Conservation (phyloP, 30 jellyfish, hydroid and myxozoan genomes). For the Hydractinia echinata region DNA sequence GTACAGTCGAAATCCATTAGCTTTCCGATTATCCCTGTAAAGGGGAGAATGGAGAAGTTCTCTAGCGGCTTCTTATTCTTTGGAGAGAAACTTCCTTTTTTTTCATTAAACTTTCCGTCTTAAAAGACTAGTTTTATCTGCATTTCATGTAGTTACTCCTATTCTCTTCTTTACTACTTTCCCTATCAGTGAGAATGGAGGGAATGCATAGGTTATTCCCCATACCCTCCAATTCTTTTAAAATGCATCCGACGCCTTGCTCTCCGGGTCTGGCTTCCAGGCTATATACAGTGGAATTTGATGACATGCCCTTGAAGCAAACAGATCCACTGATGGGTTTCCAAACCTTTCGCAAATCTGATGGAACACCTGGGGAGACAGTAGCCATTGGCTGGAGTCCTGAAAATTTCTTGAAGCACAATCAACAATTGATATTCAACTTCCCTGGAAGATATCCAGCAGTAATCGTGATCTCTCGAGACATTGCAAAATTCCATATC, state of each 20-base stretch:
- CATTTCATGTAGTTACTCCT: too few species aligned
- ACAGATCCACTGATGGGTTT: slow-evolving; percentile 27
- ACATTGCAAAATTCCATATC: slow-evolving; percentile 5
- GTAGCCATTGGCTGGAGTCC: slow-evolving; percentile 38
- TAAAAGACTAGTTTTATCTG: too few species aligned
- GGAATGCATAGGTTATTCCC: slow-evolving; percentile 46
- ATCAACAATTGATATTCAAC: slow-evolving; percentile 26
- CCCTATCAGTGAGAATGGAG: slow-evolving; percentile 37
- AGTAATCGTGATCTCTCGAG: not conserved
- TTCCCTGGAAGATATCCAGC: slow-evolving; percentile 14
- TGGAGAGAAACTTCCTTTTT: too few species aligned
- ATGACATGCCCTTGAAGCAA: slow-evolving; percentile 39
- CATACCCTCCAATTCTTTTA: slow-evolving; percentile 18
- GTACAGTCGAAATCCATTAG: too few species aligned
- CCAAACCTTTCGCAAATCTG: slow-evolving; percentile 18
- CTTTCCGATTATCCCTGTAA: too few species aligned
- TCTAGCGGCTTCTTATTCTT: too few species aligned
- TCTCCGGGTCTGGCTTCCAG: slow-evolving; percentile 43
- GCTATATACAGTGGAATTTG: slow-evolving; percentile 40
- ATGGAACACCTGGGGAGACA: slow-evolving; percentile 27
- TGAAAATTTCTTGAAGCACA: slow-evolving; percentile 34
- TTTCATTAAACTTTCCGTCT: too few species aligned
- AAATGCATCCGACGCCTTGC: slow-evolving; percentile 34
- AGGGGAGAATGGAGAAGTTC: too few species aligned
- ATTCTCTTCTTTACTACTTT: slow-evolving; percentile 26